phyloP scores from a whole-genome alignment of 2,888 invertebrate genomes.

The Nomada goodeniana region DNA sequence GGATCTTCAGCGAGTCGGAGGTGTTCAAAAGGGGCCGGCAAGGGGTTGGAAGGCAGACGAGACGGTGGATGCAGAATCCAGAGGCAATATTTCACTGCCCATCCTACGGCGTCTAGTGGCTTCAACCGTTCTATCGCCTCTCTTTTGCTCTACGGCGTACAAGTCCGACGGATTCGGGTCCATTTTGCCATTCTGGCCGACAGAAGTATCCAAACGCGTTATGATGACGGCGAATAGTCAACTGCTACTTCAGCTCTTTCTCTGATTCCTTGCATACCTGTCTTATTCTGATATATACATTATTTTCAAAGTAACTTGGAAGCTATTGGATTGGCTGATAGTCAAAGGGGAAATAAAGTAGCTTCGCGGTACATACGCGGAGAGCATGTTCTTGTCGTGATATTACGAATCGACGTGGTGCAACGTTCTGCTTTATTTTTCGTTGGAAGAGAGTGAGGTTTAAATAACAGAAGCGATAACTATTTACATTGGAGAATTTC shows the following conservation, averaged over 20 bases:
- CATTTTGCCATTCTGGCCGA: constrained; percentile 60
- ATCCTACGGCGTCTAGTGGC: constrained; percentile 56
- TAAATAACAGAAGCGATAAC: background rate
- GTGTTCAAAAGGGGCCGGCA: constrained; percentile 48
- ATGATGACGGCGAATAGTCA: background rate
- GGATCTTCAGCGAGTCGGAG: constrained; percentile 45
- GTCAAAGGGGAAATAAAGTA: constrained; percentile 7
- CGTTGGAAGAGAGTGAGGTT: background rate
- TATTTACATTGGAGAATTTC: background rate
- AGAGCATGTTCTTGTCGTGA: constrained; percentile 5
- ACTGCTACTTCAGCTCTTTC: background rate
- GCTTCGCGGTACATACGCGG: background rate
- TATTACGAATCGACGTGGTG: background rate
- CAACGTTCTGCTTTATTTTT: background rate
- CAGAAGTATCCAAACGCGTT: constrained; percentile 31
- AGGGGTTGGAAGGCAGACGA: constrained; percentile 52
- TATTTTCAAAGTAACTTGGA: background rate
- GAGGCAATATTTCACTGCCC: constrained; percentile 73
- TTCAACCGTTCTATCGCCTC: constrained; percentile 47
- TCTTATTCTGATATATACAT: background rate
- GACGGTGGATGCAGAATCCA: constrained; percentile 69
- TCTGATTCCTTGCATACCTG: background rate
- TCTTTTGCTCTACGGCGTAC: constrained; percentile 50
- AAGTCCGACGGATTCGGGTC: constrained; percentile 63
- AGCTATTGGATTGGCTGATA: constrained; percentile 8